Base-by-base conservation (phyloP, 2,113 vertebrate species). In the Arothron firmamentum region DNA sequence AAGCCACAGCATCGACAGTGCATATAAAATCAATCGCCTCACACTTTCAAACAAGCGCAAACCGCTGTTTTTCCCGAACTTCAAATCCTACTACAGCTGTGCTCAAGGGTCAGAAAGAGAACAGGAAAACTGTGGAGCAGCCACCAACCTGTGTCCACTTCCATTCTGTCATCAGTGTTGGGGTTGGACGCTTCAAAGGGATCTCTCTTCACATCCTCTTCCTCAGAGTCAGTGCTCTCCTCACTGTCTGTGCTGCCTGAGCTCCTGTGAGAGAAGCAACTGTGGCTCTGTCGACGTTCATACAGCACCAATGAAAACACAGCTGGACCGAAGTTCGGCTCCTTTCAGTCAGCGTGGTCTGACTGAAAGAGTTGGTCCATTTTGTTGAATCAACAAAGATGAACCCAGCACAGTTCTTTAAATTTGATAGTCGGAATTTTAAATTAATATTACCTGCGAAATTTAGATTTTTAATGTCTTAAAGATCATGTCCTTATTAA, bases 191-290 rank as follows among this genome's bases (percentile, higher is more conserved):
- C 81, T 49, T 96, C 95, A 43, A 96, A 99, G 2, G 93, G 62
- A 68, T 95, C 96, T 62, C 93, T 92, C 70, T 98, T 98, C 1
- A 85, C 93, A 57, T 99, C 97, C 65, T 99, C 97, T n/a, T 99
- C 97, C 80, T 99, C 96, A 0, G 97, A 99, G 79, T 98, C 97
- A 42, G 97, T 99, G 74, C 97, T 99, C 75, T 98, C 97, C 80
- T 99, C 97, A 3, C 97, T 98, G 90, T 99, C 97, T 0, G 97
- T 99, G 77, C 96, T 99, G 68, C 97, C 97, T 23, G 96, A 98
- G 84, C 95, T 98, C 85, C 88, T 94, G 76, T 28, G 9, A 61
- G 13, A 1, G 3, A 79, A 13, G 69, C 9, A 38, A 12, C 8
- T 9, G 34, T 11, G 34, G 34, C 34, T 11, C 34, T 28, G 4